Conservation (phyloP, 2,888 invertebrate genomes). For the Cerceris rybyensis region DNA sequence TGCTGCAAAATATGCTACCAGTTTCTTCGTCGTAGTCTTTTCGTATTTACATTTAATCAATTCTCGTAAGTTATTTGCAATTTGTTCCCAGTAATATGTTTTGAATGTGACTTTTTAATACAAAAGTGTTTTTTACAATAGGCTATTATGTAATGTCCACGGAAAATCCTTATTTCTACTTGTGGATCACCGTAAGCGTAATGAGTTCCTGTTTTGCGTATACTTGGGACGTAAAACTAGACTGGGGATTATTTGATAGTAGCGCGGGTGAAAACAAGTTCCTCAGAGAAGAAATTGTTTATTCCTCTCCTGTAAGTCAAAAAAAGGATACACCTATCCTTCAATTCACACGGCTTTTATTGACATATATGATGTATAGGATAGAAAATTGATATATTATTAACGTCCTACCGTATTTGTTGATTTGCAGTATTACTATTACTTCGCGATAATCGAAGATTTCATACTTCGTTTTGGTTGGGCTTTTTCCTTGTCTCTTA, state of each 20-base stretch:
- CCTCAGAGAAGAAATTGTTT: conserved; percentile 96
- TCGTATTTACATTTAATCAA: conserved; percentile 88
- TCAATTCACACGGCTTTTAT: too few species aligned
- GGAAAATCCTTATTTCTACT: conserved; percentile 92
- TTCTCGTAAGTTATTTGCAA: conserved; percentile 82
- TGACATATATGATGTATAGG: not conserved
- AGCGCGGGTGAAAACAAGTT: conserved; percentile 95
- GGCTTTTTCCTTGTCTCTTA: conserved; percentile 93
- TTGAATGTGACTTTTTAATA: not conserved
- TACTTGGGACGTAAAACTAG: conserved; percentile 99
- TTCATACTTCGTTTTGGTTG: conserved; percentile 96
- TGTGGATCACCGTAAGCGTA: conserved; percentile 93
- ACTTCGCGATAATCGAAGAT: conserved; percentile 98
- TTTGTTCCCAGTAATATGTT: not conserved
- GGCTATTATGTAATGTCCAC: conserved; percentile 81
- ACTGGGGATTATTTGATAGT: conserved; percentile 98
- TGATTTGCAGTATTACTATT: conserved; percentile 91
- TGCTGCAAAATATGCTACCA: conserved; percentile 98
- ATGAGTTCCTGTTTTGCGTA: conserved; percentile 97
- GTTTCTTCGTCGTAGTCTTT: conserved; percentile 97
- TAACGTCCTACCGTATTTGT: not conserved
- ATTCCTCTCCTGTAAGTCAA: conserved; percentile 91
- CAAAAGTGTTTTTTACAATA: conserved; percentile 77
- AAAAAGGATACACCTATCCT: too few species aligned
- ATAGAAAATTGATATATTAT: not conserved